These are phyloP conservation scores for Gallirallus australis DNA, from an alignment of 2,797 vertebrate genomes.

Conservation along the genomic window DNA sequence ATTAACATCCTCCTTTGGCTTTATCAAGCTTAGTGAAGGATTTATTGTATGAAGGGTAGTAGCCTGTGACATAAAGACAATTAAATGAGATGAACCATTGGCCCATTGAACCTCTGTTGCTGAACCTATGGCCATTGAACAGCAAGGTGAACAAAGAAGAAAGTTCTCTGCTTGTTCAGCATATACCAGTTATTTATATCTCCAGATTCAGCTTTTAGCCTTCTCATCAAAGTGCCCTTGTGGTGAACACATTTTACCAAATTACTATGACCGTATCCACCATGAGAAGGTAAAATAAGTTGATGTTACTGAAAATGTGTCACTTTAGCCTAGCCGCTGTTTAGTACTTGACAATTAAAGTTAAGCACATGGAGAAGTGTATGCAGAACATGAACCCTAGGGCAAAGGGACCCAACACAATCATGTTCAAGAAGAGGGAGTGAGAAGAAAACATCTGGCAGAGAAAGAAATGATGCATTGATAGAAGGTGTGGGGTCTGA, in stretches of 20 bases:
- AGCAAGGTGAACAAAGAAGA: neutral
- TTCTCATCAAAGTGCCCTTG: neutral
- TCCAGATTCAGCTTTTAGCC: neutral
- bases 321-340: neutral
- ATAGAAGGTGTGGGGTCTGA: neutral
- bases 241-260: neutral
- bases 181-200: neutral
- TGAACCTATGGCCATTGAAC: neutral
- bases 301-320: neutral
- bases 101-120: neutral
- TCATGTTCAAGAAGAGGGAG: neutral
- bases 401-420: neutral
- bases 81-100: neutral
- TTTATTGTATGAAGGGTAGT: neutral
- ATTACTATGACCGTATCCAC: neutral
- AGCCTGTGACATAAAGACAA: neutral
- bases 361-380: neutral
- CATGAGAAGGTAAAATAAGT: neutral
- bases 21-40: neutral
- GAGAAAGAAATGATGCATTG: neutral
- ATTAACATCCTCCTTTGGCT: neutral
- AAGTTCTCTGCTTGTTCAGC: neutral
- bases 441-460: neutral
- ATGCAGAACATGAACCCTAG: neutral
- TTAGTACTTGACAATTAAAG: neutral